Base-by-base conservation (phyloP, 2,113 vertebrate genomes). In the Mystacornis crossleyi region DNA sequence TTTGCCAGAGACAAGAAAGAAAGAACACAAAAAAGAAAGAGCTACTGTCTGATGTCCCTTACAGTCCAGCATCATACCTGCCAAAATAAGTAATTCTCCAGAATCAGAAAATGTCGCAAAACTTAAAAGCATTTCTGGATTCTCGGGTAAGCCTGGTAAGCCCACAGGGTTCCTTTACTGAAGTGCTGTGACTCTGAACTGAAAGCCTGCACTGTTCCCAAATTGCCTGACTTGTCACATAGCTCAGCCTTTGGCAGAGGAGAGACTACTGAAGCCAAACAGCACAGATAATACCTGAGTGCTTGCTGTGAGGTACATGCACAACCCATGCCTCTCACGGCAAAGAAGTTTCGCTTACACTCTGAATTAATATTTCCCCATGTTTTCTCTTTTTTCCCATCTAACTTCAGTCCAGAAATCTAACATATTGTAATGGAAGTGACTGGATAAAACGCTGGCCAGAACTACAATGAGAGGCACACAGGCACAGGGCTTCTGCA, bases 1-100 rank as follows among this genome's bases (percentile, higher is more conserved):
- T 95, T 97, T 96, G 80, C 91, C 86, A 95, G 80, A 86, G 64
- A 93, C 81, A 61, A 79, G 70, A 19, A 57, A 79, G 73, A 84
- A 93, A 71, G 81, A 65, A 57, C 50, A 93, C 66, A 82, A 62
- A 80, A 95, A 86, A 90, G 82, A 93, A 95, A 86, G 42, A 17
- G 28, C 91, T 90, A 86, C 80, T 92, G 89, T 89, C 55, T 95
- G 55, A 47, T 66, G 67, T 51, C 51, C 82, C 60, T 92, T 47
- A 54, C 33, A 72, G 26, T 57, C 67, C 48, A 82, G 62, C 62
- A 78, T 53, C 40, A 16, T 29, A 12, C 34, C 25, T n/a, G 47
- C 29, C 84, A 71, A 84, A 89, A 57, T 8, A 73, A 54, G n/a
- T 13, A n/a, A 38, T 25, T 31, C 72, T 92, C 51, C 77, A 64